phyloP scores from a whole-genome alignment of 2,888 invertebrate genomes.

The Machimus rusticus region DNA sequence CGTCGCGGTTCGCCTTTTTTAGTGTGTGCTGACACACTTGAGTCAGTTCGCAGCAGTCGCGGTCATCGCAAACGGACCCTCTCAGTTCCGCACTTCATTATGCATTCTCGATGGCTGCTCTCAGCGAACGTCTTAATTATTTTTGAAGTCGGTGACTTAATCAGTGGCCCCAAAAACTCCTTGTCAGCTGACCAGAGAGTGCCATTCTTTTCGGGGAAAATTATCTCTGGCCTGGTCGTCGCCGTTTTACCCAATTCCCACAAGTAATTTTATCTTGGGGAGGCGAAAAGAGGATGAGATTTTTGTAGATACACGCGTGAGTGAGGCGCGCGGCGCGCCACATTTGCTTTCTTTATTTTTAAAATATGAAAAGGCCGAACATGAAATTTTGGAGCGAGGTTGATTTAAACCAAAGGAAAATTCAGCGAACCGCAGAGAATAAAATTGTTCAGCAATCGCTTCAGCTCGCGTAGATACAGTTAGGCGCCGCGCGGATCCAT shows the following conservation, averaged over 20 bases:
- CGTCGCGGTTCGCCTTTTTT: background rate
- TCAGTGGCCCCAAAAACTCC: background rate
- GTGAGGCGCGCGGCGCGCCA: background rate
- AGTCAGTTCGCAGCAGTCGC: background rate
- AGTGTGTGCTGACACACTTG: background rate
- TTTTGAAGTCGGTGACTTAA: background rate
- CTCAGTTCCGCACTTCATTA: background rate
- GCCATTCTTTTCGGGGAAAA: background rate
- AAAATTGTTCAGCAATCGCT: background rate
- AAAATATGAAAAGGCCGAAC: background rate
- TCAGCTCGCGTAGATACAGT: conserved; percentile 5
- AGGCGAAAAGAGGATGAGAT: background rate
- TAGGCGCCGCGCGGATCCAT: background rate
- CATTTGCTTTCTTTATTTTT: background rate
- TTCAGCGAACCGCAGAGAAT: background rate
- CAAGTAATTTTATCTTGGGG: background rate
- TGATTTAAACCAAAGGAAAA: background rate
- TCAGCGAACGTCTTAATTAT: background rate
- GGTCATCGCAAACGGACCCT: background rate
- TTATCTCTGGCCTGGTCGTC: background rate
- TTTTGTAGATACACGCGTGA: background rate
- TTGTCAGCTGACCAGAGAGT: background rate
- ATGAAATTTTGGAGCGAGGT: background rate
- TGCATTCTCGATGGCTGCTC: background rate
- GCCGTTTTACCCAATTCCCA: background rate